Conservation (phyloP, 2,797 vertebrate genomes). For the Menidia menidia region DNA sequence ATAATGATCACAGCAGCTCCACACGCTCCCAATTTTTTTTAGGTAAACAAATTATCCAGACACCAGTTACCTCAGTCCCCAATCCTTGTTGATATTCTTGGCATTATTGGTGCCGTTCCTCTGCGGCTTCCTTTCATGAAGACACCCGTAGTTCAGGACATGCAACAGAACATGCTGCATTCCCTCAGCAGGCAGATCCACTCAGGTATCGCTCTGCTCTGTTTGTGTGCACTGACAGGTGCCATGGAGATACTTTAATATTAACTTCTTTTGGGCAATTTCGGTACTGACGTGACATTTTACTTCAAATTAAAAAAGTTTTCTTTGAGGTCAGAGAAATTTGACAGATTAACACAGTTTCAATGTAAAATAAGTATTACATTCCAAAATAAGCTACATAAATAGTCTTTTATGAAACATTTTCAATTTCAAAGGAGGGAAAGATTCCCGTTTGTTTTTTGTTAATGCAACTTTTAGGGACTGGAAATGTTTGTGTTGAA, state of each 20-base stretch:
- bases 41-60: constrained; percentile 82
- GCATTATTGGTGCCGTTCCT: constrained; percentile 26
- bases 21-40: constrained; percentile 60
- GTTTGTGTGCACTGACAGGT: constrained; percentile 7
- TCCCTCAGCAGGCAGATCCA: constrained; percentile 4
- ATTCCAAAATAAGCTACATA: constrained; percentile 32
- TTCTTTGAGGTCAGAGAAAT: constrained; percentile 13
- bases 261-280: constrained; percentile 29
- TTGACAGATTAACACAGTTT: constrained; percentile 31
- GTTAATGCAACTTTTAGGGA: constrained; percentile 12
- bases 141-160: constrained; percentile 14
- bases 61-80: constrained; percentile 58
- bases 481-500: constrained; percentile 20
- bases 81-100: constrained; percentile 59
- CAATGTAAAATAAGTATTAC: constrained; percentile 26
- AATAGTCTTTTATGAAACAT: constrained; percentile 42
- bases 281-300: constrained; percentile 18
- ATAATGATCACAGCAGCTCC: constrained; percentile 80
- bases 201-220: neutral
- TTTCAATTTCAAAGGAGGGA: constrained; percentile 33
- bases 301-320: constrained; percentile 25
- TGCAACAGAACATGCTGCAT: constrained; percentile 4
- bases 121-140: neutral
- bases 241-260: constrained; percentile 13
- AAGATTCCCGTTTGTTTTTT: constrained; percentile 31